phyloP scores from a whole-genome alignment of 35 echinoderm and acorn worm genomes.

The Ophiothrix spiculata region DNA sequence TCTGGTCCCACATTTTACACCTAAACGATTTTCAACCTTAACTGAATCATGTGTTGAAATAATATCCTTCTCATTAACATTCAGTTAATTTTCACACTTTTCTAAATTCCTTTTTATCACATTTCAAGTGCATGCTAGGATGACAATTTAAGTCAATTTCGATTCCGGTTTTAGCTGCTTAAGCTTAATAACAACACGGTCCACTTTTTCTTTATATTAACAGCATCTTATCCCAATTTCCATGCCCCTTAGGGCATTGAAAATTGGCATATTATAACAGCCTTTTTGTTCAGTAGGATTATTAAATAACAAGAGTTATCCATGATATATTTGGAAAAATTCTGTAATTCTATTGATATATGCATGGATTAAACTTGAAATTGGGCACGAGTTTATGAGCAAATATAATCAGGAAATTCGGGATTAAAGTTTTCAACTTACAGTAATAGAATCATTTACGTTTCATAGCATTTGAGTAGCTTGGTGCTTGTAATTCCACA shows the following conservation, averaged over 20 bases:
- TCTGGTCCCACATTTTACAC: background rate
- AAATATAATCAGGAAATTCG: background rate
- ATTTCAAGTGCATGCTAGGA: background rate
- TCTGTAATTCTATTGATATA: background rate
- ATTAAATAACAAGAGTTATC: background rate
- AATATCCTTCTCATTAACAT: background rate
- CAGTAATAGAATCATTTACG: background rate
- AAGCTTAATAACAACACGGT: background rate
- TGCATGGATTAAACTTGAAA: background rate
- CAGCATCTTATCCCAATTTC: background rate
- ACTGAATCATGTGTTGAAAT: background rate
- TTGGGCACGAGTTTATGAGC: background rate
- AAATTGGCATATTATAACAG: background rate
- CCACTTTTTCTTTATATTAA: background rate
- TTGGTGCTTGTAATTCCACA: too few species aligned
- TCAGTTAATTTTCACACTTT: background rate
- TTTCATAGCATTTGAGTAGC: background rate
- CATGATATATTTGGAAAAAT: constrained; percentile 5
- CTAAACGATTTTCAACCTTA: background rate
- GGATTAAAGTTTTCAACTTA: background rate
- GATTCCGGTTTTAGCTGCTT: background rate
- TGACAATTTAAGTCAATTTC: background rate
- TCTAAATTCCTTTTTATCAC: background rate
- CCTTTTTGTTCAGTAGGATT: background rate
- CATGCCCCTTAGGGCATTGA: background rate